Percentiles rank a stretch among this genome's conserved stretches.
phyloP scores from a whole-genome alignment of 2,113 vertebrate species.

The Nycticorax nycticorax region DNA sequence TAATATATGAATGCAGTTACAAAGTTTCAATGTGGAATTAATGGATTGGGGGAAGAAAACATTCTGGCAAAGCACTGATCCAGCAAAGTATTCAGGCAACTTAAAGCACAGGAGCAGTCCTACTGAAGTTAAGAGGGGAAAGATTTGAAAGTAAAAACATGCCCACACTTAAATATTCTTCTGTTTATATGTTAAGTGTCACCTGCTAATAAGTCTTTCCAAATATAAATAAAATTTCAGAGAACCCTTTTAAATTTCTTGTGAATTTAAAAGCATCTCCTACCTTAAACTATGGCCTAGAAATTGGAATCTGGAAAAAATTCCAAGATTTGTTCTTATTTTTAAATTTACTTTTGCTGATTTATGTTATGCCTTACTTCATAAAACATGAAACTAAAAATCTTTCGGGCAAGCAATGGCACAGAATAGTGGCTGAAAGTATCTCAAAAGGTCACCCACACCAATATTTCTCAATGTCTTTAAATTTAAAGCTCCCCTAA shows the following conservation, averaged over 20 bases:
- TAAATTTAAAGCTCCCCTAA: neutral
- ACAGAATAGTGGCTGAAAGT: neutral
- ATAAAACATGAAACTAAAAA: conserved; percentile 23
- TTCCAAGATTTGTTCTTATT: neutral
- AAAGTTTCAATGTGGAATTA: neutral
- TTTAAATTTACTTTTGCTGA: conserved; percentile 39
- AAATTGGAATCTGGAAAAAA: neutral
- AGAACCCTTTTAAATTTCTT: neutral
- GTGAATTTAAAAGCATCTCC: neutral
- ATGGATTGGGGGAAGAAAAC: neutral
- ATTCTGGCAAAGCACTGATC: neutral
- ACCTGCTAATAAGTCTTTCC: neutral
- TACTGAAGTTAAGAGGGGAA: neutral
- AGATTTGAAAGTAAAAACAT: neutral
- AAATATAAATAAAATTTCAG: neutral
- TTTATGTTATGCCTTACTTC: conserved; percentile 44
- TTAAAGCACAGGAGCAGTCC: neutral
- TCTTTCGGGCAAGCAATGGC: neutral
- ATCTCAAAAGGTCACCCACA: neutral
- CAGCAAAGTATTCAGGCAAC: neutral
- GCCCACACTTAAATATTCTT: neutral
- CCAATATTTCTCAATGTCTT: neutral
- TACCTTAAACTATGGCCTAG: neutral
- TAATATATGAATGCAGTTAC: neutral
- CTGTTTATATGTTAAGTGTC: neutral